Percentiles rank a stretch among this genome's conserved stretches.
Conservation (phyloP, 2,797 vertebrate genomes). For the Coregonus suidteri region DNA sequence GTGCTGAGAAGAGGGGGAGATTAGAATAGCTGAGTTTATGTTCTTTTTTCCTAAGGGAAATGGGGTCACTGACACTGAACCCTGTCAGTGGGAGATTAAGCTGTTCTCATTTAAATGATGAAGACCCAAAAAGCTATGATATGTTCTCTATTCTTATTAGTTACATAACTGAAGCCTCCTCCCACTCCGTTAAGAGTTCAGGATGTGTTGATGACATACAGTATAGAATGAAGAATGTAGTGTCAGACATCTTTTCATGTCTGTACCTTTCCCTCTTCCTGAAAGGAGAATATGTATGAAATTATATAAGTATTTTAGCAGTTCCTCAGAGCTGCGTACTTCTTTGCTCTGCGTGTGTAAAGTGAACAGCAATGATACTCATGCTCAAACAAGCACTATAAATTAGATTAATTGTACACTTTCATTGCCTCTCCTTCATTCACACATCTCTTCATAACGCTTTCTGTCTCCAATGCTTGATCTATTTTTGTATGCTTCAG, state of each 20-base stretch:
- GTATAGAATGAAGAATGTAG: background rate
- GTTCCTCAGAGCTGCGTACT: background rate
- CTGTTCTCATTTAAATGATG: slow-evolving; percentile 33
- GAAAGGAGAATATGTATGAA: background rate
- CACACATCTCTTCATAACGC: background rate
- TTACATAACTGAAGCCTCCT: slow-evolving; percentile 15
- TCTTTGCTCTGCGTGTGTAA: no score
- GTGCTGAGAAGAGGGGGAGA: slow-evolving; percentile 28
- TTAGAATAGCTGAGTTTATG: slow-evolving; percentile 29
- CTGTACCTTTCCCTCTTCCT: background rate
- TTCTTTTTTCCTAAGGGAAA: slow-evolving; percentile 30
- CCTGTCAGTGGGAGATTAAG: slow-evolving; percentile 32
- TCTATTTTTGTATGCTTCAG: background rate
- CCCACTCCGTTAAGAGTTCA: background rate
- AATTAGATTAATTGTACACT: background rate
- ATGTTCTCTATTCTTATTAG: slow-evolving; percentile 17
- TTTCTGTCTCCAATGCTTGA: no score
- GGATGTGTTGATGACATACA: background rate
- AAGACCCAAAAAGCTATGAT: slow-evolving; percentile 28
- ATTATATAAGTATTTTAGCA: background rate
- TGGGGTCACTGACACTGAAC: slow-evolving; percentile 25
- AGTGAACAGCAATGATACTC: no score
- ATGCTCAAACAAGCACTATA: no score
- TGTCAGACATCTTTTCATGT: background rate
- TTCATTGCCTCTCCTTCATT: background rate